Evolutionary conservation across 2,113 vertebrate genomes (phyloP).

Genomic region (Ascaphus truei): DNA sequence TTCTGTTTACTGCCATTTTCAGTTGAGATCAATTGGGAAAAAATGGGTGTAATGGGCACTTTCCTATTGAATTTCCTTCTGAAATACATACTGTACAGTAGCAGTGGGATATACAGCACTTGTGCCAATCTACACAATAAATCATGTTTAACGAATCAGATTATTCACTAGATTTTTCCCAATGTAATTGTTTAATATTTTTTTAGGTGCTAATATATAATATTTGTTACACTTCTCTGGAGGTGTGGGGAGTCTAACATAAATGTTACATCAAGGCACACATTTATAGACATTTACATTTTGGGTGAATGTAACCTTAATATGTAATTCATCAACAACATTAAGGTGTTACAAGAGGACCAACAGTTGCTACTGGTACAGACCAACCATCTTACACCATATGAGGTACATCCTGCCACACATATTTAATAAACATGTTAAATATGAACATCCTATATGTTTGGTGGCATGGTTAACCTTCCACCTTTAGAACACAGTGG

Average conservation of each 20-base stretch:
- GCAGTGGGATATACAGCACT: too few species aligned
- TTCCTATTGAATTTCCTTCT: too few species aligned
- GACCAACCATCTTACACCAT: neutral
- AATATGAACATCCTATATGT: slow-evolving; percentile 9
- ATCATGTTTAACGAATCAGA: too few species aligned
- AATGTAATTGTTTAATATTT: slow-evolving; percentile 21
- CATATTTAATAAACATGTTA: slow-evolving; percentile 22
- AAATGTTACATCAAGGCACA: slow-evolving; percentile 33
- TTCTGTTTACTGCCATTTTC: too few species aligned
- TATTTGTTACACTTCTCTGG: slow-evolving; percentile 11
- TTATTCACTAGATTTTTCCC: neutral
- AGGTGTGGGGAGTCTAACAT: slow-evolving; percentile 17
- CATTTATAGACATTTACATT: slow-evolving; percentile 30
- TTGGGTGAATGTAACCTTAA: neutral
- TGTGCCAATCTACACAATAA: too few species aligned
- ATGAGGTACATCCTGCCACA: slow-evolving; percentile 13
- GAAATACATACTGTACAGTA: too few species aligned
- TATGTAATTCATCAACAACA: slow-evolving; percentile 21
- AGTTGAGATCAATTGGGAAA: too few species aligned
- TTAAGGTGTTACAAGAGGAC: slow-evolving; percentile 25
- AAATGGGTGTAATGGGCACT: too few species aligned
- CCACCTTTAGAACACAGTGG: slow-evolving; percentile 17
- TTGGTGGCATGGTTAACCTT: slow-evolving; percentile 24
- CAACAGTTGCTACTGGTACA: slow-evolving; percentile 7
- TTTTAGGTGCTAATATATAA: slow-evolving; percentile 14